Evolutionary conservation across 2,888 invertebrate species (phyloP).

Genomic region (Crossocerus cetratus): DNA sequence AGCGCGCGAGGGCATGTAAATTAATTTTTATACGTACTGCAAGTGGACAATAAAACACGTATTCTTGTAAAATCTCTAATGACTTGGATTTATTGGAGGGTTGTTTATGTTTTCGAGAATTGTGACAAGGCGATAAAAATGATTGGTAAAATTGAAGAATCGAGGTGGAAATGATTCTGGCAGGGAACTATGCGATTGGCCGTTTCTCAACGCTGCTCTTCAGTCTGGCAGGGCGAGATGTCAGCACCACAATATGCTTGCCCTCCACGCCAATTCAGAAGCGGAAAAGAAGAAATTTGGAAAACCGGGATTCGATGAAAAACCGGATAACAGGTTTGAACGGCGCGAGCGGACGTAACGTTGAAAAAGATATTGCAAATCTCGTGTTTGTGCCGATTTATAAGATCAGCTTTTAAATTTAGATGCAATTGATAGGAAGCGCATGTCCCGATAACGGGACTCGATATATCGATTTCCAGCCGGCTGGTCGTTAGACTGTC

Average conservation of each 20-base stretch:
- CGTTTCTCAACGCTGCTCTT: neutral
- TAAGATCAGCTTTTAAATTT: constrained; percentile 49
- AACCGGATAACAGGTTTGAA: neutral
- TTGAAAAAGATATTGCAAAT: constrained; percentile 1
- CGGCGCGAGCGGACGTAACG: neutral
- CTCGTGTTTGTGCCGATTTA: neutral
- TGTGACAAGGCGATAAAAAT: neutral
- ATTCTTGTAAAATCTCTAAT: constrained; percentile 54
- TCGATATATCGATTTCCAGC: constrained; percentile 35
- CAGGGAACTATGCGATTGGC: neutral
- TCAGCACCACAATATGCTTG: neutral
- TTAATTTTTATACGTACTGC: constrained; percentile 53
- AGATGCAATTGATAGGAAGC: constrained; percentile 36
- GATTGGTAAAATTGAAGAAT: neutral
- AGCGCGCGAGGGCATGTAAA: constrained; percentile 40
- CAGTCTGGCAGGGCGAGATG: neutral
- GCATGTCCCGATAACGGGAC: constrained; percentile 6
- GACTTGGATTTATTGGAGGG: too few relatives aligned
- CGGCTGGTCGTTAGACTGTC: constrained; percentile 30
- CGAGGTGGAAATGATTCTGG: neutral
- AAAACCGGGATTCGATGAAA: neutral
- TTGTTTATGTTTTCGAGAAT: neutral
- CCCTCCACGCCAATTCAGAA: neutral
- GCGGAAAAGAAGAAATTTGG: neutral
- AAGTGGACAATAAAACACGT: constrained; percentile 40